Percentiles rank a stretch among this genome's conserved stretches.
These are phyloP conservation scores for Bombus superbus DNA, from an alignment of 1,140 invertebrate genomes.

Conservation along the genomic window DNA sequence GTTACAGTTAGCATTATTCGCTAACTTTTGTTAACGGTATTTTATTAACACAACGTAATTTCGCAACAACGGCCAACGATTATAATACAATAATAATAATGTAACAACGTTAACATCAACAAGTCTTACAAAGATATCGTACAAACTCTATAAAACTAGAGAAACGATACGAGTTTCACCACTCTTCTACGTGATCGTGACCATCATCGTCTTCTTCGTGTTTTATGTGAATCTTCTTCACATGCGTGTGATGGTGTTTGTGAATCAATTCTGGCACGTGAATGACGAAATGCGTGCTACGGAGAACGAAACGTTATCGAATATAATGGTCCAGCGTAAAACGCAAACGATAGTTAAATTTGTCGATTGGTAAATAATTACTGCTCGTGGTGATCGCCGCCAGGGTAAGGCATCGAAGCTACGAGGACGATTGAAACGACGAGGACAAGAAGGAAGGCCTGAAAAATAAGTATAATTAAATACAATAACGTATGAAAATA, in stretches of 20 bases:
- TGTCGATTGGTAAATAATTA: conserved; percentile 48
- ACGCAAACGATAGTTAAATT: not conserved
- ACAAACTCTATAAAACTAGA: too few species aligned
- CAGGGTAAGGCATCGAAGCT: conserved; percentile 58
- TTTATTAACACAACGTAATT: conserved; percentile 22
- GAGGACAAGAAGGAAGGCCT: conserved; percentile 56
- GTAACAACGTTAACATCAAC: not conserved
- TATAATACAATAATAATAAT: conserved; percentile 20
- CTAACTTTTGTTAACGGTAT: not conserved
- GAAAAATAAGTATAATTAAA: conserved; percentile 28
- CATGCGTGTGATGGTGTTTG: conserved; percentile 67
- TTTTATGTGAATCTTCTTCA: conserved; percentile 73
- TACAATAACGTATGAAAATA: not conserved
- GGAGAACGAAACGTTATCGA: conserved; percentile 23
- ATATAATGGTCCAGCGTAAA: not conserved
- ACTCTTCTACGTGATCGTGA: conserved; percentile 63
- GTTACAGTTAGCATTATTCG: too few species aligned
- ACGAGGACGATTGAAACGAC: conserved; percentile 47
- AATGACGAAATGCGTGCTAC: conserved; percentile 70
- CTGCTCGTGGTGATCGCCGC: conserved; percentile 60
- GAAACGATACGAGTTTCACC: conserved; percentile 42
- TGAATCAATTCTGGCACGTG: conserved; percentile 70
- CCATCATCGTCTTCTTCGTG: conserved; percentile 40
- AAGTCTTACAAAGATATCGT: not conserved
- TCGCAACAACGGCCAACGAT: not conserved